Evolutionary conservation across 2,797 vertebrate species (phyloP).

Genomic region (Miichthys miiuy): DNA sequence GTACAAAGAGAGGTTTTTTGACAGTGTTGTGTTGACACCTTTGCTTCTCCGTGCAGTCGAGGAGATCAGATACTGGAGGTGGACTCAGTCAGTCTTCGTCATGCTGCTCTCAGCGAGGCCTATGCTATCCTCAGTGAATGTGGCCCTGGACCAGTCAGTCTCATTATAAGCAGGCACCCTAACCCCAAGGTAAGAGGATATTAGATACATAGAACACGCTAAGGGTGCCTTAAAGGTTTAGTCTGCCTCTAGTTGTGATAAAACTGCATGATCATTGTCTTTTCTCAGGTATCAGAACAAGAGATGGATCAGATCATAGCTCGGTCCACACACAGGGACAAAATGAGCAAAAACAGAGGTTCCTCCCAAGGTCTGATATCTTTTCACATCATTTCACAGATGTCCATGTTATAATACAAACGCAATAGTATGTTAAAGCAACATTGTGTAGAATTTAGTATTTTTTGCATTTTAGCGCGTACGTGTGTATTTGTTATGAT

Average conservation of each 20-base stretch:
- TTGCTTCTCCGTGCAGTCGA: constrained; percentile 81
- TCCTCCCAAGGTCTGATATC: constrained; percentile 74
- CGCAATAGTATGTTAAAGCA: neutral
- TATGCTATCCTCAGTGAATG: constrained; percentile 96
- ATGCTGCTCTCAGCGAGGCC: constrained; percentile 93
- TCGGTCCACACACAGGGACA: constrained; percentile 91
- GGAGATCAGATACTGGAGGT: constrained; percentile 97
- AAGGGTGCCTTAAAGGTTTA: neutral
- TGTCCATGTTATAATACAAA: neutral
- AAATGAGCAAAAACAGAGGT: constrained; percentile 80
- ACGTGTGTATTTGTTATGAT: too few species aligned
- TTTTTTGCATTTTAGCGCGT: too few species aligned
- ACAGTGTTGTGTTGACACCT: neutral
- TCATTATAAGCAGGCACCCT: constrained; percentile 95
- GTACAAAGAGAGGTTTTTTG: neutral
- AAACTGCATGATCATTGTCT: constrained; percentile 11
- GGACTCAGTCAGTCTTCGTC: constrained; percentile 93
- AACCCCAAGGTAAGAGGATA: constrained; percentile 90
- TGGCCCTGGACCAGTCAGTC: constrained; percentile 93
- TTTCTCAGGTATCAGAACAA: constrained; percentile 92
- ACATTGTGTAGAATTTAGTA: too few species aligned
- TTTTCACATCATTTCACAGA: neutral
- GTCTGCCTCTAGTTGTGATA: neutral
- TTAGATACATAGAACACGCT: neutral
- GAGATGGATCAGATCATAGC: constrained; percentile 96